phyloP scores from a whole-genome alignment of 2,888 invertebrate species.

The Lasioglossum figueresi region DNA sequence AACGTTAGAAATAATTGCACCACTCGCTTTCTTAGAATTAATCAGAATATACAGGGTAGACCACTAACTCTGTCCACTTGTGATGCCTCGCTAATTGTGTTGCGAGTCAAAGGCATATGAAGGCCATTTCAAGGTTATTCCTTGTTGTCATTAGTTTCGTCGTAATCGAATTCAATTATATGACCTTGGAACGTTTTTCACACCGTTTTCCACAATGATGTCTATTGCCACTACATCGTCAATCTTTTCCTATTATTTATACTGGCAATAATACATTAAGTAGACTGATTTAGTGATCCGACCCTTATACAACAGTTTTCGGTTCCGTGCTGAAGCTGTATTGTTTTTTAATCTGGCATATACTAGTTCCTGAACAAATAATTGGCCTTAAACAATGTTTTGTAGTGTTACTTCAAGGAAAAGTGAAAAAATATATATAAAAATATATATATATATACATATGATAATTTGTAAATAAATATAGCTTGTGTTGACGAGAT shows the following conservation, averaged over 20 bases:
- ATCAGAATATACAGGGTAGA: slow-evolving; percentile 12
- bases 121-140: neutral
- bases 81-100: slow-evolving; percentile 3
- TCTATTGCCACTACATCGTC: slow-evolving; percentile 4
- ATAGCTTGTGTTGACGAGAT: slow-evolving; percentile 41
- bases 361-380: slow-evolving; percentile 64
- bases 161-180: neutral
- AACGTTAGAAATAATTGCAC: neutral
- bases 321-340: slow-evolving; percentile 43
- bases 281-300: slow-evolving; percentile 15
- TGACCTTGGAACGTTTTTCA: neutral
- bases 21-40: slow-evolving; percentile 9
- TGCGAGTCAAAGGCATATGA: neutral
- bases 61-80: slow-evolving; percentile 15
- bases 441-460: slow-evolving; percentile 26
- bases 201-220: neutral
- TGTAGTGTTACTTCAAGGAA: slow-evolving; percentile 44
- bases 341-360: slow-evolving; percentile 61
- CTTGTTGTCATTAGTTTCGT: neutral
- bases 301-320: slow-evolving; percentile 25
- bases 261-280: slow-evolving; percentile 4
- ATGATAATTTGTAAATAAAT: slow-evolving; percentile 48
- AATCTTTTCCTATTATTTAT: slow-evolving; percentile 17
- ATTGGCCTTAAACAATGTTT: slow-evolving; percentile 61
- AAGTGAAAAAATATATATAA: neutral